A percentile compares a stretch with the other conserved stretches of the same genome.
These are phyloP conservation scores for Actinia equina DNA, from an alignment of 64 coral and sea anemone species.

Conservation along the genomic window DNA sequence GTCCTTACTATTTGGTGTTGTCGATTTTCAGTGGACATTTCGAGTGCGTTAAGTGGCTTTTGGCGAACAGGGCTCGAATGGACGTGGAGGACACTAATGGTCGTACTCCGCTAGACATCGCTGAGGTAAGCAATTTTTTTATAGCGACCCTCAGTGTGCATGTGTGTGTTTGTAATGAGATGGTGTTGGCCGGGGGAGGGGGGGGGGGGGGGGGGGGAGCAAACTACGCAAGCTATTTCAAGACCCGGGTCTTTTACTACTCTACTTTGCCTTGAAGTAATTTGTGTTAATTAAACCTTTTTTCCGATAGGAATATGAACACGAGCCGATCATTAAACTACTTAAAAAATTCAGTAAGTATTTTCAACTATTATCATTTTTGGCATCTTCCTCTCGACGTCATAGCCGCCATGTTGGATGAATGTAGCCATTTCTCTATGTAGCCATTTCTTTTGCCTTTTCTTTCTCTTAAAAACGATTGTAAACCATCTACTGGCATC, in stretches of 20 bases:
- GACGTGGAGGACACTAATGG: conserved; percentile 85
- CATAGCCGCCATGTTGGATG: background rate
- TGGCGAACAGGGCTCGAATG: conserved; percentile 65
- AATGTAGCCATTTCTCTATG: too few relatives aligned
- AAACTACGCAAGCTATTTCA: background rate
- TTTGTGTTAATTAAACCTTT: background rate
- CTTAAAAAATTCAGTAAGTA: conserved; percentile 87
- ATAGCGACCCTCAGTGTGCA: too few relatives aligned
- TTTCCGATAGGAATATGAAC: conserved; percentile 66
- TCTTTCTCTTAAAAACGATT: too few relatives aligned
- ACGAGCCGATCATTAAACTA: conserved; percentile 77
- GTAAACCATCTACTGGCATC: too few relatives aligned
- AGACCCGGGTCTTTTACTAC: background rate
- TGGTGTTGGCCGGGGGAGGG: too few relatives aligned
- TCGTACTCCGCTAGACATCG: conserved; percentile 77
- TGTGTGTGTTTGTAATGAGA: too few relatives aligned
- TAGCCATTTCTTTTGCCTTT: too few relatives aligned
- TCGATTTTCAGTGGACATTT: conserved; percentile 62
- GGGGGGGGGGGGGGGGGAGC: too few relatives aligned
- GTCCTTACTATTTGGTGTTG: background rate
- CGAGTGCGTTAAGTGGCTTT: conserved; percentile 91
- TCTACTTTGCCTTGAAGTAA: background rate
- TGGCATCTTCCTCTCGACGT: background rate
- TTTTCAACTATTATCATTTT: background rate
- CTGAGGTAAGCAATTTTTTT: conserved; percentile 56